Base-by-base conservation (phyloP, 2,888 invertebrate genomes). In the Rhabditoides inermis region DNA sequence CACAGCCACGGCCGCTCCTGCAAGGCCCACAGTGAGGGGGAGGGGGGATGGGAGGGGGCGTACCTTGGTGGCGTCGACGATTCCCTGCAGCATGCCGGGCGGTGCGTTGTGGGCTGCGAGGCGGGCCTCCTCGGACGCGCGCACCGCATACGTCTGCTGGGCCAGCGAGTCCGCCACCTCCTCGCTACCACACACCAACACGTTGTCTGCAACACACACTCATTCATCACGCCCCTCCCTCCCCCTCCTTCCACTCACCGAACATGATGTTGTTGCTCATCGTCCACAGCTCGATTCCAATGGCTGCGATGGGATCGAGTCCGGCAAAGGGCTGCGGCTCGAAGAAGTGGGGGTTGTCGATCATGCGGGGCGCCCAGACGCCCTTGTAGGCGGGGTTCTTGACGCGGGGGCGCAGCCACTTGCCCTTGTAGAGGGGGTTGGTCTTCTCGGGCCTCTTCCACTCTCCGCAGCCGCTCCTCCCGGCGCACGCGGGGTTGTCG, bases 231-330 rank as follows among this genome's bases (percentile, higher is more conserved):
- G n/a, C n/a, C n/a, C n/a, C n/a, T n/a, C n/a, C n/a, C n/a, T n/a
- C n/a, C n/a, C n/a, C n/a, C n/a, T n/a, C n/a, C n/a, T n/a, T n/a
- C n/a, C n/a, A n/a, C n/a, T n/a, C 51, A 81, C 98, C 98, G 80
- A 98, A 98, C 53, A 90, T 81, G 68, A 98, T 88, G 72, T 85
- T 84, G 58, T 88, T 86, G 0, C 90, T 89, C 90, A 98, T 95
- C 4, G 95, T 91, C 98, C 98, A 98, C 60, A 98, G 81, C 79
- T 98, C 98, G 77, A 98, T 85, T 20, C 95, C 98, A 51, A 98
- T 82, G 22, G 94, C 91, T 2, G 64, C 52, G 28, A 73, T 62
- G 25, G 69, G 61, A 22, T 56, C 56, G 15, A 73, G 58, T 47
- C 70, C 69, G 10, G 40, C 60, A 45, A 68, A 70, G 22, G 87